Base-by-base conservation (phyloP, 2,113 vertebrate genomes). In the Megaleporinus macrocephalus region DNA sequence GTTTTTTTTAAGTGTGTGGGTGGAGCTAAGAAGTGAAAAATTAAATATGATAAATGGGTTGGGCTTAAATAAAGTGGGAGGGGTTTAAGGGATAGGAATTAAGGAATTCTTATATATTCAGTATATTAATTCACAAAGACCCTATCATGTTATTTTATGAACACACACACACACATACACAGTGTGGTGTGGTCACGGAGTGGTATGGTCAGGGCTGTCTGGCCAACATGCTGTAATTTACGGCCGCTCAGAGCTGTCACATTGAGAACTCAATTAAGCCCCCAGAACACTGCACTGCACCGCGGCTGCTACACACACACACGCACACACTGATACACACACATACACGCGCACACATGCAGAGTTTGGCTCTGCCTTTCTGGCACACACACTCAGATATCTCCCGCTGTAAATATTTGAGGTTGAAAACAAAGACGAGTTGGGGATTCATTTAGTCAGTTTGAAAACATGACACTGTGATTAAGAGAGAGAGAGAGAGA, bases 221-320 rank as follows among this genome's bases (percentile, higher is more conserved):
- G 90, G 89, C 89, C 57, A 87, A 88, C 90, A 92, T 89, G 89
- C 91, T 93, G 88, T 93, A 92, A 93, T 94, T 94, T 93, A 92
- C 88, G 88, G 91, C 91, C 79, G 79, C 89, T 92, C 87, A 73
- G 80, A 83, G 90, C 88, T 93, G 92, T 92, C 93, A 93, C 86
- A 81, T 88, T 93, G 91, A 92, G 91, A 91, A 93, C 93, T 93
- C 92, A 93, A 93, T 94, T 94, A 92, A 92, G 91, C 85, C 88
- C 83, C 86, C 82, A 85, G 81, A 84, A 80, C 41, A 65, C 73
- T 66, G 13, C 44, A 66, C 73, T 70, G 41, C 14, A n/a, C 79
- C 73, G 76, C 82, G 57, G 69, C 59, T 33, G 79, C 87, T 85
- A 85, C 85, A 89, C 86, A 80, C 78, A 86, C 80, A 5, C 79